Base-by-base conservation (phyloP, 2,888 invertebrate species). In the Fragum sueziense region DNA sequence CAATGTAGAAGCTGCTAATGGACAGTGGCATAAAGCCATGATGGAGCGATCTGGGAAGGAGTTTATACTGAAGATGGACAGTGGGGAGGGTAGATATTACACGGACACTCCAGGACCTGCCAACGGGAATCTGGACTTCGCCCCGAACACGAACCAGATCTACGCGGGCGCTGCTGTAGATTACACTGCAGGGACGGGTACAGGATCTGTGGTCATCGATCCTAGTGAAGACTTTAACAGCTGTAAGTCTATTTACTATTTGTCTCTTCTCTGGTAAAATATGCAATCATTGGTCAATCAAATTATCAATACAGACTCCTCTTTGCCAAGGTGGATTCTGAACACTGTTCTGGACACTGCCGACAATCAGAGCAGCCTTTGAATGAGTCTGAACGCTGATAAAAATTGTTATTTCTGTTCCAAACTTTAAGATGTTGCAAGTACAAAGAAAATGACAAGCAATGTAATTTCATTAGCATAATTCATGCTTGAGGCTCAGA, bases 21-120 rank as follows among this genome's bases (percentile, higher is more conserved):
- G 99, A 0, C 97, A 98, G 90, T 99, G 99, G 99, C 99, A 99
- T 93, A 97, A 97, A 72, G 97, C 97, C 4, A 95, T 96, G 85
- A 97, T 98, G 0, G 96, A 97, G 89, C 95, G 99, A 74, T 97
- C 97, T 88, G 98, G 98, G 54, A 97, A 97, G 65, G 97, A 97
- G 2, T 98, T 98, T 14, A 97, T 97, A 59, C 33, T 61, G 9
- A 97, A 97, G 92, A 94, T 99, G 84, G 99, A 99, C 91, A 98
- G 98, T 2, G 99, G 98, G 0, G 98, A 98, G 94, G 98, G 98
- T 0, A 79, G 87, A 14, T 90, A 88, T 83, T 91, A 90, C 80
- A 88, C 87, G 47, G 87, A 88, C 34, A 87, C 89, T 0, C 74
- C 81, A 0, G 25, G 98, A 97, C 79, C 80, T 11, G 59, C 62